phyloP scores from a whole-genome alignment of 2,888 invertebrate species.

The Rhabditoides inermis region DNA sequence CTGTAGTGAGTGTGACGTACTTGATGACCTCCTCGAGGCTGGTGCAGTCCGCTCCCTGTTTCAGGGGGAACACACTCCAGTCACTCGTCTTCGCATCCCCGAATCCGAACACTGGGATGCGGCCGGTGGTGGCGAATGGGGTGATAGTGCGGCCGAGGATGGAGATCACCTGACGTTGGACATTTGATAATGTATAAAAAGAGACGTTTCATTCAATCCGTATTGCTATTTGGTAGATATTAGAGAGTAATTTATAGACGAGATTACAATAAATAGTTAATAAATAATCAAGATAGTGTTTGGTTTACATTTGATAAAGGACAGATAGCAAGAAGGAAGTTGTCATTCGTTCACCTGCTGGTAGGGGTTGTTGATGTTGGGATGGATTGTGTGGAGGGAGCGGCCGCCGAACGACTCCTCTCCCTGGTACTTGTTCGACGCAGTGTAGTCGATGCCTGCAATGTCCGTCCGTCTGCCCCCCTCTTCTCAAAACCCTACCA shows the following conservation, averaged over 20 bases:
- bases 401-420: constrained; percentile 56
- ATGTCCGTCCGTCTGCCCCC: not conserved
- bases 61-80: constrained; percentile 55
- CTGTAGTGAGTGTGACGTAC: no score
- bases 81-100: constrained; percentile 56
- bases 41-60: constrained; percentile 50
- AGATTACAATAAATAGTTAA: no score
- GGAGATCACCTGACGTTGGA: constrained; percentile 52
- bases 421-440: constrained; percentile 60
- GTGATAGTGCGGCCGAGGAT: constrained; percentile 56
- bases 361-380: constrained; percentile 54
- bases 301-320: no score
- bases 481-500: constrained; percentile 48
- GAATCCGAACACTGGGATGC: constrained; percentile 57
- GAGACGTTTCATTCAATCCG: no score
- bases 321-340: not conserved
- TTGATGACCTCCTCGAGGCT: constrained; percentile 54
- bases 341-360: constrained; percentile 51
- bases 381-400: constrained; percentile 52
- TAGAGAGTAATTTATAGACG: no score
- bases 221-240: no score
- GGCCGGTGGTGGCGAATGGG: constrained; percentile 55
- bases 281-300: no score
- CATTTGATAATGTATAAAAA: no score
- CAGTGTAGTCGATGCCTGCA: constrained; percentile 57